Evolutionary conservation across 2,888 invertebrate species (phyloP), one percentile per base, ranked within the genome.

Genomic region (Acrocyrtus sp.): DNA sequence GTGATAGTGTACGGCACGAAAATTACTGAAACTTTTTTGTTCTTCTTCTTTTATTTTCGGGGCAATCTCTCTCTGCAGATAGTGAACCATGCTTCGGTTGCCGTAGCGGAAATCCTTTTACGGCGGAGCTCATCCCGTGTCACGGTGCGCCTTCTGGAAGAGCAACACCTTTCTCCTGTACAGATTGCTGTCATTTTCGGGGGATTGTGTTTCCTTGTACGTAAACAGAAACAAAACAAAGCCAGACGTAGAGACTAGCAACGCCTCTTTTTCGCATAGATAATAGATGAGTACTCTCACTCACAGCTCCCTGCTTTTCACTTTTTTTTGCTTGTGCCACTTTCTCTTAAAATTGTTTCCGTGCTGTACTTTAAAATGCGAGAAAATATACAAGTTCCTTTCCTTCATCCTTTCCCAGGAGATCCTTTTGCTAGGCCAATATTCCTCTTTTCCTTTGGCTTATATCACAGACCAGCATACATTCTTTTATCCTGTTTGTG

Each of bases 131-230:
- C 67, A 17, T 75, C 72, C 47, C 54, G 29, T 50, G 75, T 51
- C 24, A 58, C 45, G 21, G 66, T 75, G 21, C 69, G 63, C 21
- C 48, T 75, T 21, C 57, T 72, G 26, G 63, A 56, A n/a, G 70
- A 75, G 34, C 57, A 72, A 39, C 58, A 67, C 54, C 67, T 75
- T 48, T 56, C 75, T 29, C 72, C 75, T 1, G 54, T 63, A 22
- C 75, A 75, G 54, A 70, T 66, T 45, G 75, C 75, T 58, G 67
- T 75, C 45, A 72, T 75, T 45, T 75, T 75, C 50, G 72, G 62
- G 54, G 75, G 75, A 63, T 53, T 75, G 67, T 72, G 72, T 67
- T 75, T 75, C 72, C 75, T 72, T 63, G 72, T 72, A 63, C 41
- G 72, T 29, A n/a, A n/a, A n/a, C n/a, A n/a, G n/a, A n/a, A n/a